These are phyloP conservation scores for Solea senegalensis DNA, from an alignment of 2,113 vertebrate species.

Conservation along the genomic window DNA sequence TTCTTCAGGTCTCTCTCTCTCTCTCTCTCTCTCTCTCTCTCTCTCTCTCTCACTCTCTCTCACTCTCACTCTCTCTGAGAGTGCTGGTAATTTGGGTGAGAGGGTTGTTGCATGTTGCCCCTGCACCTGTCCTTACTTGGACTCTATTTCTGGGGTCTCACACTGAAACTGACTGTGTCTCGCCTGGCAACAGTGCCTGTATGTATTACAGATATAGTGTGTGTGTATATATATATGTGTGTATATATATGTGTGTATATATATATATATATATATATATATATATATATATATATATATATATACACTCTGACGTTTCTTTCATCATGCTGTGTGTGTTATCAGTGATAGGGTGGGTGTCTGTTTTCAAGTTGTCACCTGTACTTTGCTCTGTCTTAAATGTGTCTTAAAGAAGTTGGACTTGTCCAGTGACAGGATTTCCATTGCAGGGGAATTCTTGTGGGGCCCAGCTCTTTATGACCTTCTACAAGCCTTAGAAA, in stretches of 20 bases:
- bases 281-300: conserved; percentile 4
- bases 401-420: too few relatives aligned
- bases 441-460: too few relatives aligned
- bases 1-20: conserved; percentile 2
- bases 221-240: conserved; percentile 22
- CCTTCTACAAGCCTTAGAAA: too few relatives aligned
- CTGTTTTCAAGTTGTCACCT: too few relatives aligned
- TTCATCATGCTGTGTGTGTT: too few relatives aligned
- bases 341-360: too few relatives aligned
- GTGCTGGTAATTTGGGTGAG: conserved; percentile 33
- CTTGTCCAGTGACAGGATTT: too few relatives aligned
- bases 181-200: conserved; percentile 60
- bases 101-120: conserved; percentile 39
- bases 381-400: too few relatives aligned
- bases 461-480: too few relatives aligned
- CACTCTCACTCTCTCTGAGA: conserved; percentile 19
- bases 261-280: conserved; percentile 9
- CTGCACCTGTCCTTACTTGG: conserved; percentile 60
- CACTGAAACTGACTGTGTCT: conserved; percentile 52
- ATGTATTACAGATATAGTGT: conserved; percentile 2
- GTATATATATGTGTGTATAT: conserved; percentile 12
- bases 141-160: conserved; percentile 62
- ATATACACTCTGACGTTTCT: too few relatives aligned
- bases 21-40: conserved; percentile 23
- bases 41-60: conserved; percentile 1